Conservation (phyloP, 2,113 vertebrate species). For the Aythya baeri region DNA sequence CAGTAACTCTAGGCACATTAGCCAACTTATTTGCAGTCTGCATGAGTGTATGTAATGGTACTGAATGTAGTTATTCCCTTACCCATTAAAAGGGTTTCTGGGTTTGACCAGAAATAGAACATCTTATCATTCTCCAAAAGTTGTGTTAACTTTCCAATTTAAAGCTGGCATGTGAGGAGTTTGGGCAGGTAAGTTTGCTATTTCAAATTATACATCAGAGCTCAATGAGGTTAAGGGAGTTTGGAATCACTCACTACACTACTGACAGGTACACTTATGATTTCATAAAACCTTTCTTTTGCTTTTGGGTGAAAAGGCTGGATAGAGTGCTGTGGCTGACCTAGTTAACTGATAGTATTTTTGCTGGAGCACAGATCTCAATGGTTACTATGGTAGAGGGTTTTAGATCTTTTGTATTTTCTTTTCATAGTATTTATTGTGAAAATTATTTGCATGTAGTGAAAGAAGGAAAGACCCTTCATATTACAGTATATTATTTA, state of each 20-base stretch:
- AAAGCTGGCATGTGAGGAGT: neutral
- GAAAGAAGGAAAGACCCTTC: neutral
- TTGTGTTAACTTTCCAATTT: neutral
- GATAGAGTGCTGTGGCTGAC: neutral
- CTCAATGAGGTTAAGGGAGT: neutral
- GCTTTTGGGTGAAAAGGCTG: neutral
- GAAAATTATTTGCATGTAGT: neutral
- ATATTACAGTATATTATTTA: neutral
- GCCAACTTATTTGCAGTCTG: neutral
- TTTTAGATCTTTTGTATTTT: neutral
- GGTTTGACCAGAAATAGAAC: neutral
- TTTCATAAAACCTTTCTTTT: neutral
- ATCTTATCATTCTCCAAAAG: neutral
- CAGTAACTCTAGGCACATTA: neutral
- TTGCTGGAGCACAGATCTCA: neutral
- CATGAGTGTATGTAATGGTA: neutral
- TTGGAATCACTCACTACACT: neutral
- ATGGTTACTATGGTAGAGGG: neutral
- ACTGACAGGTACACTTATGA: neutral
- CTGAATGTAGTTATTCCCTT: neutral
- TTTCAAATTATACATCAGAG: neutral
- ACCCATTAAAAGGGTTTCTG: neutral
- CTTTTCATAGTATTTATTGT: neutral
- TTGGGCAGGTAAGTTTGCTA: neutral
- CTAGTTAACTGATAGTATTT: neutral